Evolutionary conservation across 1,140 invertebrate genomes (phyloP).

Genomic region (fruit fly (Drosophila melanogaster)): DNA sequence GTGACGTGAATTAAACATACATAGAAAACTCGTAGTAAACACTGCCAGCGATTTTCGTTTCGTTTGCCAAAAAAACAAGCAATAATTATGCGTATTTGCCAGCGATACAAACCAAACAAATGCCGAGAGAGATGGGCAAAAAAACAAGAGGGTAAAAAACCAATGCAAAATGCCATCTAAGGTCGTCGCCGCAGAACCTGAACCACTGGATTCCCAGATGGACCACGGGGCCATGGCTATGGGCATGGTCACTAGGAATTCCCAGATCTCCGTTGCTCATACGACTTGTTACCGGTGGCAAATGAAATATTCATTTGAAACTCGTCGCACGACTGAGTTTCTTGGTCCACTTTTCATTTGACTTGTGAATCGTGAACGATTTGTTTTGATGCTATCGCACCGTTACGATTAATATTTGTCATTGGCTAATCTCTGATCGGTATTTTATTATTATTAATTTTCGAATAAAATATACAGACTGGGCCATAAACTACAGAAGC

Average conservation of each 20-base stretch:
- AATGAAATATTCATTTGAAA: slow-evolving; percentile 35
- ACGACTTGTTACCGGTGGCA: slow-evolving; percentile 42
- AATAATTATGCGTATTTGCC: slow-evolving; percentile 63
- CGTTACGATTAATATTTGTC: slow-evolving; percentile 7
- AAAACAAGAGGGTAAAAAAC: background rate
- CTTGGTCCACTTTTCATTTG: slow-evolving; percentile 35
- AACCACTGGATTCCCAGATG: slow-evolving; percentile 35
- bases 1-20: slow-evolving; percentile 68
- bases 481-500: background rate
- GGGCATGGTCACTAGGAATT: slow-evolving; percentile 53
- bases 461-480: background rate
- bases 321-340: slow-evolving; percentile 33
- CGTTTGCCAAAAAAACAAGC: slow-evolving; percentile 36
- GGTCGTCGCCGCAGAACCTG: slow-evolving; percentile 57
- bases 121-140: background rate
- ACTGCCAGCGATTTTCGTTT: slow-evolving; percentile 15
- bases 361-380: slow-evolving; percentile 16
- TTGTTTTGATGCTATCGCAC: slow-evolving; percentile 23
- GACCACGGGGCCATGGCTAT: slow-evolving; percentile 40
- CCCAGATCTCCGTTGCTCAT: slow-evolving; percentile 49
- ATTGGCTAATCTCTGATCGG: background rate
- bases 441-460: background rate
- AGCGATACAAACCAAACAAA: slow-evolving; percentile 44
- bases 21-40: slow-evolving; percentile 51
- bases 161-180: slow-evolving; percentile 39